phyloP scores from a whole-genome alignment of 1,140 invertebrate genomes.

The Ceratina calcarata region DNA sequence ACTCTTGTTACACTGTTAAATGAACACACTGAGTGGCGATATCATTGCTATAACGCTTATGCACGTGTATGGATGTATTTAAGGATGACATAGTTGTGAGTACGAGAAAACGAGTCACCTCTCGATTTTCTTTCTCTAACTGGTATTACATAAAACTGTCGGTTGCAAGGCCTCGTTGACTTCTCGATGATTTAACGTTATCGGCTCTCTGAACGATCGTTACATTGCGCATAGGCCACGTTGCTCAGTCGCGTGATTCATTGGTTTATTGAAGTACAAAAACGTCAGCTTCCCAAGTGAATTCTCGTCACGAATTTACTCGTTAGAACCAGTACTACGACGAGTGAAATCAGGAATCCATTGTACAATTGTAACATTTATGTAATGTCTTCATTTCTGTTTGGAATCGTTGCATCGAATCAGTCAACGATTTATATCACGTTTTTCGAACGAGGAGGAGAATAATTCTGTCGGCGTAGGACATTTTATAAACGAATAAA shows the following conservation, averaged over 20 bases:
- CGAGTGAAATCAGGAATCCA: too few species aligned
- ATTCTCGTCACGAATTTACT: background rate
- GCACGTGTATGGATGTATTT: slow-evolving; percentile 18
- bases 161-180: background rate
- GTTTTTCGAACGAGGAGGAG: too few species aligned
- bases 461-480: too few species aligned
- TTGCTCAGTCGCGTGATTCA: slow-evolving; percentile 26
- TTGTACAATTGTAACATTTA: too few species aligned
- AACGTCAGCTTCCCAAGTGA: background rate
- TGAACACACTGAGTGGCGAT: background rate
- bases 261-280: slow-evolving; percentile 3
- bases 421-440: too few species aligned
- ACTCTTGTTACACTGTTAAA: too few species aligned
- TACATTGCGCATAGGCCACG: too few species aligned
- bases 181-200: slow-evolving; percentile 27
- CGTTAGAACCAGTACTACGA: background rate
- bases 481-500: too few species aligned
- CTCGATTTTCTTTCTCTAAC: slow-evolving; percentile 12
- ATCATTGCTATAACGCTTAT: background rate
- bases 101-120: slow-evolving; percentile 1
- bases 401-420: too few species aligned
- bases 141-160: slow-evolving; percentile 30
- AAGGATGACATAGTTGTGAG: slow-evolving; percentile 47
- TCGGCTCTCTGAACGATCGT: background rate
- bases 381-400: too few species aligned